phyloP scores from a whole-genome alignment of 2,888 invertebrate species.

The Drosophila rellima region DNA sequence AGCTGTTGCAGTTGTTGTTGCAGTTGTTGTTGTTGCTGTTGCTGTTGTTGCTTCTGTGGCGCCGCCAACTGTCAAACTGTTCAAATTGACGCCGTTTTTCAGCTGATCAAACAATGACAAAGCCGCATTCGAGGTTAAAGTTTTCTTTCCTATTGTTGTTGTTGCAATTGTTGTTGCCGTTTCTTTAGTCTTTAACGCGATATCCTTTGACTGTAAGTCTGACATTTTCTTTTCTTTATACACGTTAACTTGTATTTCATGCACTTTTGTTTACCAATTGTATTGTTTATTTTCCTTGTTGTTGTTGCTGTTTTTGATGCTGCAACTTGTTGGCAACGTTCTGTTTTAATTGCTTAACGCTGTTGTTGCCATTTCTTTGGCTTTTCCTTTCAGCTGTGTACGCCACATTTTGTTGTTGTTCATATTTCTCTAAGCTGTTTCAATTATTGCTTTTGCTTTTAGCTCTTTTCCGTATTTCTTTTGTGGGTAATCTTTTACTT shows the following conservation, averaged over 20 bases:
- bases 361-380: slow-evolving; percentile 42
- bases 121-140: slow-evolving; percentile 62
- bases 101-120: slow-evolving; percentile 83
- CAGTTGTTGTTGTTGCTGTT: slow-evolving; percentile 19
- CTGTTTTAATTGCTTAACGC: no score
- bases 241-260: slow-evolving; percentile 33
- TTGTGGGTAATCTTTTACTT: background rate
- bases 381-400: slow-evolving; percentile 22
- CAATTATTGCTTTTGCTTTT: slow-evolving; percentile 8
- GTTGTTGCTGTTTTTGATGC: slow-evolving; percentile 22
- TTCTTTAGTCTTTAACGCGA: slow-evolving; percentile 48
- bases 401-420: slow-evolving; percentile 34
- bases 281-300: slow-evolving; percentile 28
- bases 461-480: slow-evolving; percentile 16
- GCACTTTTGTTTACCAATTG: slow-evolving; percentile 43
- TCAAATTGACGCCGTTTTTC: slow-evolving; percentile 83
- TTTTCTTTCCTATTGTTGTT: slow-evolving; percentile 47
- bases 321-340: no score
- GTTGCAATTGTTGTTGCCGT: slow-evolving; percentile 31
- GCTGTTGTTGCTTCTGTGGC: slow-evolving; percentile 38
- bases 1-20: slow-evolving; percentile 18
- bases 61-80: slow-evolving; percentile 67
- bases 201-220: slow-evolving; percentile 50
- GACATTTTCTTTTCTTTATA: slow-evolving; percentile 59
- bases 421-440: slow-evolving; percentile 10